These are phyloP conservation scores for Rhabdomys dilectus DNA, from an alignment of 2,113 vertebrate species.

Conservation along the genomic window DNA sequence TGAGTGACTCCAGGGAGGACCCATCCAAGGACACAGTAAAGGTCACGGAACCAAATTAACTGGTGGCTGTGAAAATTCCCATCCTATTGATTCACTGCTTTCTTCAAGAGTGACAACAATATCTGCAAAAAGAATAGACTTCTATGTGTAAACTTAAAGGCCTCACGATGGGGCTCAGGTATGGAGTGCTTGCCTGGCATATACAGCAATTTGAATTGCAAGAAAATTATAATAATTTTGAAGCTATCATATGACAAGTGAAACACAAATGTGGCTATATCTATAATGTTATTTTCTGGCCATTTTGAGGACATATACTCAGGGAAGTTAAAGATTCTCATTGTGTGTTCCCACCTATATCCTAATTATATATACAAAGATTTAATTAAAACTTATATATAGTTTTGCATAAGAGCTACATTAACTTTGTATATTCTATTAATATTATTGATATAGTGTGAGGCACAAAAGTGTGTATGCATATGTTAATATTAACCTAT, in stretches of 20 bases:
- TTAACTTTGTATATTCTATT: background rate
- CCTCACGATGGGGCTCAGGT: background rate
- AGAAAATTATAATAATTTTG: background rate
- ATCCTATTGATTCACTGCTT: background rate
- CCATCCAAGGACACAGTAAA: background rate
- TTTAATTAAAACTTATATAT: background rate
- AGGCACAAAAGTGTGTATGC: background rate
- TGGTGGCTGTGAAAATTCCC: background rate
- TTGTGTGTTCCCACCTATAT: background rate
- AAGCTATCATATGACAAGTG: background rate
- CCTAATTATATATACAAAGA: background rate
- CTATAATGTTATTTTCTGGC: background rate
- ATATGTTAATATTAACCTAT: background rate
- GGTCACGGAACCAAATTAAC: fast-evolving
- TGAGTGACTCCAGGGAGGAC: background rate
- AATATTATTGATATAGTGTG: background rate
- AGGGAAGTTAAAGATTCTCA: background rate
- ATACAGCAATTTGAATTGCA: background rate
- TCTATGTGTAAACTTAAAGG: background rate
- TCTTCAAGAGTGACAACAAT: background rate
- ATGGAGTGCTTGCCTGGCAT: background rate
- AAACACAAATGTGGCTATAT: background rate
- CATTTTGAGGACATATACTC: background rate
- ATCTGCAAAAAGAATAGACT: background rate
- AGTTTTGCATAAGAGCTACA: background rate